These are phyloP conservation scores for Cheilosia pagana DNA, from an alignment of 2,888 invertebrate genomes.

Conservation along the genomic window DNA sequence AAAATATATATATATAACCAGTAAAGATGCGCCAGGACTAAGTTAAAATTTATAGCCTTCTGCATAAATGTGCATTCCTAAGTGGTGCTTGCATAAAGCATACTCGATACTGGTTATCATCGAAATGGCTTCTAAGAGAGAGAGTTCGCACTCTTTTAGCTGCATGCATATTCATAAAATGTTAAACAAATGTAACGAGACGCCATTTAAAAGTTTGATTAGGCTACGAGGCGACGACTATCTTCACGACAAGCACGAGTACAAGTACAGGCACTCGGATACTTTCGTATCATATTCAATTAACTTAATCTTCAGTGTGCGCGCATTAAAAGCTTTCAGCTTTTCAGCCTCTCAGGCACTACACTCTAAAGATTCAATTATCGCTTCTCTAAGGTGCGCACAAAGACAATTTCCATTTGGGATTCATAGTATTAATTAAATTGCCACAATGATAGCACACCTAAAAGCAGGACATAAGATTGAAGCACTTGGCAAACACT, in stretches of 20 bases:
- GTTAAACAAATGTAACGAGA: slow-evolving; percentile 69
- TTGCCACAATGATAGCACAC: slow-evolving; percentile 69
- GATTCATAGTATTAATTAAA: slow-evolving; percentile 74
- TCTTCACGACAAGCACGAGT: slow-evolving; percentile 10
- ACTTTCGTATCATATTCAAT: slow-evolving; percentile 68
- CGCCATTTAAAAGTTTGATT: slow-evolving; percentile 73
- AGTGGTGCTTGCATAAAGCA: slow-evolving; percentile 67
- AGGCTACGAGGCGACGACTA: slow-evolving; percentile 29
- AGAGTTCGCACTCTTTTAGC: background rate
- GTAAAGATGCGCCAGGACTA: slow-evolving; percentile 31
- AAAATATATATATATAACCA: slow-evolving; percentile 1
- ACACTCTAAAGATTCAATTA: slow-evolving; percentile 66
- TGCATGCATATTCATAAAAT: slow-evolving; percentile 69
- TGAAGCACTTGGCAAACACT: slow-evolving; percentile 61
- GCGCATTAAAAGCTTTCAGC: slow-evolving; percentile 63
- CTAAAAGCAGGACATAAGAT: slow-evolving; percentile 67
- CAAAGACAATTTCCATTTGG: slow-evolving; percentile 64
- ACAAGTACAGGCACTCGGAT: slow-evolving; percentile 20
- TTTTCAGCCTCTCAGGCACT: slow-evolving; percentile 42
- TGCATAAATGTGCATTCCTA: slow-evolving; percentile 69
- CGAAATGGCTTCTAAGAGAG: slow-evolving; percentile 31
- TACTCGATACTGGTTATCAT: slow-evolving; percentile 71
- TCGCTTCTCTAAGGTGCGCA: slow-evolving; percentile 49
- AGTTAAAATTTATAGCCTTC: slow-evolving; percentile 64
- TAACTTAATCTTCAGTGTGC: slow-evolving; percentile 69